Evolutionary conservation across 2,113 vertebrate genomes (phyloP).

Genomic region (Pyrgilauda ruficollis): DNA sequence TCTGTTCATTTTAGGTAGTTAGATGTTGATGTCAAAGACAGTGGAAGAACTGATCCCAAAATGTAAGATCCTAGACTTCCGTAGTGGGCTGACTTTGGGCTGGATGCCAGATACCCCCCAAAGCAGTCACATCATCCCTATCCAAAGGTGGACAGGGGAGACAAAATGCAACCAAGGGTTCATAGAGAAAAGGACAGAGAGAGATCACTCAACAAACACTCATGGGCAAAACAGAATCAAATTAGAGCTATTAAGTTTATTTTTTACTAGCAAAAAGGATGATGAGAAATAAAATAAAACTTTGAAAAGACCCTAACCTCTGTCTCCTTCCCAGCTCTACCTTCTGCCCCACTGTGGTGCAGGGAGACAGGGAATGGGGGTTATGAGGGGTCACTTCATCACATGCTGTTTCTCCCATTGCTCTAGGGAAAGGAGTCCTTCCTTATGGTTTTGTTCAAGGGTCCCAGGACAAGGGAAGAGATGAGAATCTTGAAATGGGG

Average conservation of each 20-base stretch:
- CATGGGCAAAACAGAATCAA: not conserved
- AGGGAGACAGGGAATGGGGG: not conserved
- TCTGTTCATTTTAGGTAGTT: not conserved
- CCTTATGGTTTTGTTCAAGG: too few relatives aligned
- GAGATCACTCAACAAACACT: not conserved
- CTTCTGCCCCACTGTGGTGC: not conserved
- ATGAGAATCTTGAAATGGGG: too few relatives aligned
- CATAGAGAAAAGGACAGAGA: not conserved
- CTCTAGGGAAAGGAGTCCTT: not conserved
- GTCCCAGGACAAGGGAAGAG: too few relatives aligned
- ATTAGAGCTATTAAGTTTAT: not conserved
- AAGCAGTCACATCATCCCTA: not conserved
- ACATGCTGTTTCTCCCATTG: not conserved
- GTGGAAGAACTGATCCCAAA: not conserved
- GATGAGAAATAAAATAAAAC: not conserved
- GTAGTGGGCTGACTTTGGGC: accelerated
- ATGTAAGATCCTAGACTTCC: not conserved
- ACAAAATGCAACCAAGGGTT: not conserved
- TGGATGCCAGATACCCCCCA: too few relatives aligned
- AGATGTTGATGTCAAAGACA: not conserved
- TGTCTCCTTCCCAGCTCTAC: not conserved
- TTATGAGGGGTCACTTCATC: not conserved
- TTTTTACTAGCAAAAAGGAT: not conserved
- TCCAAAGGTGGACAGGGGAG: not conserved
- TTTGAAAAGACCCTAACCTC: not conserved